A percentile compares a stretch with the other conserved stretches of the same genome.
phyloP scores from a whole-genome alignment of 2,888 invertebrate species.

The Coelopa pilipes region DNA sequence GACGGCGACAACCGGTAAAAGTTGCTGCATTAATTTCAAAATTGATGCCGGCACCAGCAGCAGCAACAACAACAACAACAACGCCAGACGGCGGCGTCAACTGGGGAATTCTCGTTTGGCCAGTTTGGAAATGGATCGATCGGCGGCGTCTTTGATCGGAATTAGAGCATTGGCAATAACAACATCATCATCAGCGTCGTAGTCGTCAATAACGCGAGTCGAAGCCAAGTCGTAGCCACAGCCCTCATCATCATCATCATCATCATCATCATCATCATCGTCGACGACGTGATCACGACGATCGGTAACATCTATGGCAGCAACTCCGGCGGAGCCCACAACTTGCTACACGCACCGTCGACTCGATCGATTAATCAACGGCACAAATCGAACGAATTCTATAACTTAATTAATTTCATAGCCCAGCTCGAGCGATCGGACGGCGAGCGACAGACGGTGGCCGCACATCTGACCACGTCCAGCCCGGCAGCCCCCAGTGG shows the following conservation, averaged over 20 bases:
- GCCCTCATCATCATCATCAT: no score
- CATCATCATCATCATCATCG: not conserved
- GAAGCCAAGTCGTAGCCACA: not conserved
- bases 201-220: not conserved
- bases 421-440: not conserved
- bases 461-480: not conserved
- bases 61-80: no score
- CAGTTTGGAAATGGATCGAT: slow-evolving; percentile 18
- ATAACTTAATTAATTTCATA: not conserved
- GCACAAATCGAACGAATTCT: not conserved
- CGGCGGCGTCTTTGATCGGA: slow-evolving; percentile 19
- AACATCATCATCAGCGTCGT: not conserved
- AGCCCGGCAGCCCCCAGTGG: not conserved
- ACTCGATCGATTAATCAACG: not conserved
- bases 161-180: slow-evolving; percentile 16
- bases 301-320: not conserved
- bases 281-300: not conserved
- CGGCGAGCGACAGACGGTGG: not conserved
- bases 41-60: not conserved
- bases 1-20: slow-evolving; percentile 21
- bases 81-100: no score
- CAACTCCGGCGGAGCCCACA: not conserved
- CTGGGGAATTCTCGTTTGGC: slow-evolving; percentile 4
- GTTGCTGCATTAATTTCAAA: slow-evolving; percentile 17
- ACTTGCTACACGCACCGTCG: not conserved